Percentiles rank a stretch among this genome's conserved stretches.
phyloP scores from a whole-genome alignment of 2,113 vertebrate species.

The Cromileptes altivelis region DNA sequence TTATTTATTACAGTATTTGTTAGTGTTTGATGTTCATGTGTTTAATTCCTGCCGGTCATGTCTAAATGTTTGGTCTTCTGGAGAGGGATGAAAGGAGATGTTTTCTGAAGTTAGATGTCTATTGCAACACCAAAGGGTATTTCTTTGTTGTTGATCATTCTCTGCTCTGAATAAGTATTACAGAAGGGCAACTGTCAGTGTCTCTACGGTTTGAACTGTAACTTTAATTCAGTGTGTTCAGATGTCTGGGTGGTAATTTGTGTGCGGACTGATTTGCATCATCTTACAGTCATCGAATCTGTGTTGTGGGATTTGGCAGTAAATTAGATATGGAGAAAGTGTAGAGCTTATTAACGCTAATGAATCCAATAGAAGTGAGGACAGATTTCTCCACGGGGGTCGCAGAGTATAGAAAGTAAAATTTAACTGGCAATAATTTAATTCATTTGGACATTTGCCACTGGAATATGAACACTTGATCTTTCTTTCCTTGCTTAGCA shows the following conservation, averaged over 20 bases:
- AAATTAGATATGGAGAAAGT: slow-evolving; percentile 22
- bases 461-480: neutral
- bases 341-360: slow-evolving; percentile 13
- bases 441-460: slow-evolving; percentile 5
- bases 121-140: neutral
- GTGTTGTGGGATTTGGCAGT: slow-evolving; percentile 18
- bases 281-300: slow-evolving; percentile 1
- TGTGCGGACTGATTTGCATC: slow-evolving; percentile 34
- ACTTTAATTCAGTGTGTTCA: slow-evolving; percentile 32
- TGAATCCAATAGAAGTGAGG: slow-evolving; percentile 19
- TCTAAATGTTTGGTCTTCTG: slow-evolving; percentile 13
- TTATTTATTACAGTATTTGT: slow-evolving; percentile 1
- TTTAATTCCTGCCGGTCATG: slow-evolving; percentile 6
- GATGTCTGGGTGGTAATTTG: neutral
- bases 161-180: neutral
- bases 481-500: neutral
- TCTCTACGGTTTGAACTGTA: neutral
- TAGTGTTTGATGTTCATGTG: slow-evolving; percentile 3
- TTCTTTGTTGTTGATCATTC: neutral
- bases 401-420: neutral
- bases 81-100: slow-evolving; percentile 14
- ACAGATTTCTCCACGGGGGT: neutral
- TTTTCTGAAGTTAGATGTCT: slow-evolving; percentile 12
- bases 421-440: neutral
- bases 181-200: neutral